Base-by-base conservation (phyloP, 2,888 invertebrate species). In the Ariolimax columbianus region DNA sequence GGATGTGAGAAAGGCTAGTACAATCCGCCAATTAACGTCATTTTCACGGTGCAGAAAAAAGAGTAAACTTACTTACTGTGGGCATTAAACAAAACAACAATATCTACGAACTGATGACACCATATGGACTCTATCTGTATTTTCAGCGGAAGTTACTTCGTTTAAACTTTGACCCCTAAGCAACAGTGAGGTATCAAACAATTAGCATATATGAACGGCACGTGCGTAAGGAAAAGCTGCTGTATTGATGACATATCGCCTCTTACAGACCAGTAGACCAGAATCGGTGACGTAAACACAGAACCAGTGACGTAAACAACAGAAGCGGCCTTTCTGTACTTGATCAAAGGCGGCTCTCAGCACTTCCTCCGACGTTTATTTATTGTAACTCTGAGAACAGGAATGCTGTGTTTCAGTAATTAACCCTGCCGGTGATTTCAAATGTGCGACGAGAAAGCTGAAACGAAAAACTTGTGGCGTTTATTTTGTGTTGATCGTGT, bases 301-400 rank as follows among this genome's bases (percentile, higher is more conserved):
- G 23, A 59, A 55, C 63, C 75, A 72, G 47, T 82, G 82, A 82
- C 82, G 82, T 82, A 82, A 82, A 82, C 82, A 82, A 73, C 59
- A 59, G 63, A 43, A 30, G 59, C 59, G 43, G 19, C 33, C 43
- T 68, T 43, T 79, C 79, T 47, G 7, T 43, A 4, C 47, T 43
- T 75, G 82, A 82, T 82, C 82, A 82, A 82, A 82, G 82, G 30
- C 17, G 33, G 33, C n/a, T 75, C 38, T 82, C 82, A 26, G 73
- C 82, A 72, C 82, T 63, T 75, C 47, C 82, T 82, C 14, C 2
- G 73, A 82, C 73, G 75, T 73, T 59, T 82, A 82, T 82, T 82
- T 82, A 82, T 75, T 82, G 55, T 82, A 82, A 73, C 73, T 59
- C 40, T 38, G 30, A 73, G 55, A 11, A 23, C n/a, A 72, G 47